Base-by-base conservation (phyloP, 2,797 vertebrate species). In the Artibeus jamaicensis region DNA sequence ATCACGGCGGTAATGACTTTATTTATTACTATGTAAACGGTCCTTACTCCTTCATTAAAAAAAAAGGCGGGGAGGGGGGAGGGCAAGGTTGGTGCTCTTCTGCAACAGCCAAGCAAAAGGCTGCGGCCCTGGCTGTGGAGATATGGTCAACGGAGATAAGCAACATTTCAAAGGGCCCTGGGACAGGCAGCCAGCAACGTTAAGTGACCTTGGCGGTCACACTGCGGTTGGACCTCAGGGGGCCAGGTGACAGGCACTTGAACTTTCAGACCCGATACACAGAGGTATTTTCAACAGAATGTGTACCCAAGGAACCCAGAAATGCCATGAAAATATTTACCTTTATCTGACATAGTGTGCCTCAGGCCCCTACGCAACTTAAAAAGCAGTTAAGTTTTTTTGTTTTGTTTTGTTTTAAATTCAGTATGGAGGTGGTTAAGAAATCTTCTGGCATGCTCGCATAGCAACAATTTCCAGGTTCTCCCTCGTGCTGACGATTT, bases 11-110 rank as follows among this genome's bases (percentile, higher is more conserved):
- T 98, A 98, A 98, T 98, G 97, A 98, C 97, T 98, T 89, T 98
- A 98, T 98, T 98, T 98, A 98, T 98, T 97, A 91, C 98, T 97
- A 96, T 92, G 98, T 98, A 98, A 98, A 98, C 91, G 86, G 98
- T 98, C 96, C 82, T 95, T 97, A 98, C 98, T 96, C 98, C 98
- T 98, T 98, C 98, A 98, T 98, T 98, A 97, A 98, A 98, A 96
- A 98, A 97, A 97, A 53, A 21, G 44, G 44, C 7, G 5, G 44
- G 8, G 18, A 6, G 18, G 24, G 3, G 57, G 85, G 92, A 97
- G 92, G 97, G 96, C 98, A 97, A 98, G 79, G 44, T 29, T 77
- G 95, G 86, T 86, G 95, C 76, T 65, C 88, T 92, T 53, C 82
- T 57, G 74, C 93, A 97, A 94, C 44, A 97, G 89, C 77, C 71